Percentiles rank a stretch among this genome's conserved stretches.
Conservation (phyloP, 2,888 invertebrate genomes). For the Rhagonycha lutea region DNA sequence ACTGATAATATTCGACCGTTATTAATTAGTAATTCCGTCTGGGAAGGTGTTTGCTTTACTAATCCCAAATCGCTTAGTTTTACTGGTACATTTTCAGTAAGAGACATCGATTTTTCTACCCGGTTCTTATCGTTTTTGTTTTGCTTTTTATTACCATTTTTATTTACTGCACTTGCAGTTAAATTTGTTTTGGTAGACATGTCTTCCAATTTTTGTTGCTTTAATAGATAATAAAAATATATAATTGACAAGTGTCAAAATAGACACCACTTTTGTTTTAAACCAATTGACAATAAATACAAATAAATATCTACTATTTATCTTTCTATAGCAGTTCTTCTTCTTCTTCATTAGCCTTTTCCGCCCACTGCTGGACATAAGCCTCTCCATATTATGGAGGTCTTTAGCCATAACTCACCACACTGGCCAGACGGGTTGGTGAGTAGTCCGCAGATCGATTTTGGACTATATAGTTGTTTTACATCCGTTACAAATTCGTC, state of each 20-base stretch:
- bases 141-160: background rate
- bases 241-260: background rate
- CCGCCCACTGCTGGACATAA: no score
- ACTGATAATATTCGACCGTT: constrained; percentile 50
- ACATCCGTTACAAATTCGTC: no score
- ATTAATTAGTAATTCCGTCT: constrained; percentile 9
- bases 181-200: background rate
- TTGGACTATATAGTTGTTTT: no score
- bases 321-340: no score
- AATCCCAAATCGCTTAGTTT: constrained; percentile 8
- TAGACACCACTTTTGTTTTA: background rate
- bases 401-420: no score
- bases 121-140: background rate
- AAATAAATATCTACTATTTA: no score
- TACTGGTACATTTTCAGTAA: background rate
- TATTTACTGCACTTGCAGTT: background rate
- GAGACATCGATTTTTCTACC: background rate
- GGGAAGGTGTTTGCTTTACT: background rate
- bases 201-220: background rate
- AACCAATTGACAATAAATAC: no score
- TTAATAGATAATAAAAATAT: background rate
- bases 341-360: no score
- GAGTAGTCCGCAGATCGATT: no score
- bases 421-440: no score
- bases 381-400: no score